Evolutionary conservation across 2,888 invertebrate genomes (phyloP), one percentile per base, ranked within the genome.

Genomic region (Quadroppia sp.): DNA sequence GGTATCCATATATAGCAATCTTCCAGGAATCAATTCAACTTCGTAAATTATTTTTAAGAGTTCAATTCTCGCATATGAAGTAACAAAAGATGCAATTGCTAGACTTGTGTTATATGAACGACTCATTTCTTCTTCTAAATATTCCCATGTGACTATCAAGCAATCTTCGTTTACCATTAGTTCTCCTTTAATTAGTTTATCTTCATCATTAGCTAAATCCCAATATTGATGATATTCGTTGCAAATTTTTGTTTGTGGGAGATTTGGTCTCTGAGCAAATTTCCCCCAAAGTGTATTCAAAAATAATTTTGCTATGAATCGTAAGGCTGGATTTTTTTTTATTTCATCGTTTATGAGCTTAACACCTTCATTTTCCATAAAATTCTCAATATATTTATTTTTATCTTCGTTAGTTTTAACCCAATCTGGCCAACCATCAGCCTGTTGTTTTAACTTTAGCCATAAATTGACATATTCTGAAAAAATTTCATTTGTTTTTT

Each of bases 1-100:
- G 0, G 82, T 82, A 64, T 83, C 82, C 71, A 77, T 81, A 76
- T 83, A 82, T 17, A 82, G 74, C 9, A 80, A 80, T 17, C 80
- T 70, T 0, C 59, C 59, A 3, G 71, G 71, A 4, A 71, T 25
- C 48, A 76, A 69, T 4, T 77, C 79, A 9, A 83, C 75, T 32
- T 75, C 72, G 13, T 82, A 79, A 4, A 83, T 75, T 36, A 80
- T 80, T 4, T 72, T 69, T 71, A 81, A 81, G 1, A 83, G 75
- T 75, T 80, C 79, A 1, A 82, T 70, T 6, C 82, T 72, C 0
- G 82, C 71, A 25, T 71, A 48, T 25, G 71, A 71, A 17, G 71
- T 71, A 13, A 48, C 40, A 17, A 64, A 74, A 6, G 73, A 61
- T 0, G 67, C 73, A 7, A 75, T 74, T 1, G 71, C 64, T n/a